A percentile compares a stretch with the other conserved stretches of the same genome.
These are phyloP conservation scores for Pseudomyrmex flavicornis DNA, from an alignment of 1,140 invertebrate genomes.

Conservation along the genomic window DNA sequence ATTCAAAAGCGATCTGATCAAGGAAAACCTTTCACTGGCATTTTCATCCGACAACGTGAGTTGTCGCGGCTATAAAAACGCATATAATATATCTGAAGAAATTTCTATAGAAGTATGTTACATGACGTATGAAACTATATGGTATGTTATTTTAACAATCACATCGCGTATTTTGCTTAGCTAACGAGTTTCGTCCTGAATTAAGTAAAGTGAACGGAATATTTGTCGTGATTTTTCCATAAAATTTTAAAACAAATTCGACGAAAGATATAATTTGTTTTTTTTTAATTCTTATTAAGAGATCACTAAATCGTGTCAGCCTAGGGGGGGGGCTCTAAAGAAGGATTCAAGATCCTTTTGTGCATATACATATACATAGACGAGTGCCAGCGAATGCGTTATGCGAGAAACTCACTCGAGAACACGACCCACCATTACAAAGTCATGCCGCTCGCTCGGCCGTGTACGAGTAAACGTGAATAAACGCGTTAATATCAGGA, in stretches of 20 bases:
- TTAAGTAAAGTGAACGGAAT: not conserved
- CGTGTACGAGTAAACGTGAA: slow-evolving; percentile 5
- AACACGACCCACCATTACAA: slow-evolving; percentile 29
- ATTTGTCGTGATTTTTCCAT: not conserved
- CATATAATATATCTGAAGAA: not conserved
- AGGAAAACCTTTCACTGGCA: slow-evolving; percentile 5
- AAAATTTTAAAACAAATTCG: not conserved
- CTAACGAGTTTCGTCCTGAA: not conserved
- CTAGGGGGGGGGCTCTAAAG: not conserved
- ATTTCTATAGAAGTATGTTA: not conserved
- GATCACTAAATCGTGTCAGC: slow-evolving; percentile 10
- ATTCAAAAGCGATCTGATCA: slow-evolving; percentile 10
- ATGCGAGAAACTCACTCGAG: not conserved
- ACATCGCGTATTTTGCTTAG: slow-evolving; percentile 4
- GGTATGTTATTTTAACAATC: not conserved
- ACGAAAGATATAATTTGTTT: not conserved
- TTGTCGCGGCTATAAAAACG: not conserved
- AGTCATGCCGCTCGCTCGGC: slow-evolving; percentile 7
- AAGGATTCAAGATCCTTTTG: slow-evolving; percentile 22
- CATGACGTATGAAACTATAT: not conserved
- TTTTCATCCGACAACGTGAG: not conserved
- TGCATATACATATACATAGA: not conserved
- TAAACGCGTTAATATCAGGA: slow-evolving; percentile 51
- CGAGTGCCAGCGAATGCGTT: not conserved
- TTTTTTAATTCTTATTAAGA: slow-evolving; percentile 1